Conservation (phyloP, 2,888 invertebrate species). For the Ctenicera cuprea region DNA sequence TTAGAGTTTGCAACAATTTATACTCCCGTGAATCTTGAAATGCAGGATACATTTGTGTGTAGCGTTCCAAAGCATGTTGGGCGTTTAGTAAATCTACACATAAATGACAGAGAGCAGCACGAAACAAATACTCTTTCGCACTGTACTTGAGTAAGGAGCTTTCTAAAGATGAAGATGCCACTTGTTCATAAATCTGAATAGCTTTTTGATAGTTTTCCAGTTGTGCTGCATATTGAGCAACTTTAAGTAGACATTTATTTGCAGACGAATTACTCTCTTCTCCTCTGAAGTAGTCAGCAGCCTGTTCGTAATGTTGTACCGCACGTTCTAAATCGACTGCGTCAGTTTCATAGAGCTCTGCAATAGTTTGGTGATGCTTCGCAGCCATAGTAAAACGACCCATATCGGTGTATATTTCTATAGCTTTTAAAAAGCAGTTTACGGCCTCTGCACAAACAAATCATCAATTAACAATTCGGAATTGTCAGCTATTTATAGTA, state of each 20-base stretch:
- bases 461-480: not conserved
- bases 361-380: conserved; percentile 97
- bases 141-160: conserved; percentile 97
- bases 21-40: conserved; percentile 97
- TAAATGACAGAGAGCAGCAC: conserved; percentile 96
- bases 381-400: conserved; percentile 98
- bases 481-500: too few species aligned
- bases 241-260: conserved; percentile 97
- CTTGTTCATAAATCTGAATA: conserved; percentile 96
- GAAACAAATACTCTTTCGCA: conserved; percentile 99
- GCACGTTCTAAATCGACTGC: conserved; percentile 90
- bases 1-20: conserved; percentile 90
- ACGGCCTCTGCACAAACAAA: conserved; percentile 82
- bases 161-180: conserved; percentile 93
- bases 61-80: conserved; percentile 94
- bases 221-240: conserved; percentile 98
- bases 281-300: conserved; percentile 97
- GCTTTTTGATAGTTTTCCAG: conserved; percentile 98
- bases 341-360: conserved; percentile 96
- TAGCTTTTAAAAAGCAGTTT: conserved; percentile 91
- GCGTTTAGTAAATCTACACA: conserved; percentile 97
- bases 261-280: conserved; percentile 99
- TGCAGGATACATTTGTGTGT: conserved; percentile 94
- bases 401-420: conserved; percentile 99
- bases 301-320: conserved; percentile 97